These are phyloP conservation scores for Acromyrmex heyeri DNA, from an alignment of 1,140 invertebrate genomes.

Conservation along the genomic window DNA sequence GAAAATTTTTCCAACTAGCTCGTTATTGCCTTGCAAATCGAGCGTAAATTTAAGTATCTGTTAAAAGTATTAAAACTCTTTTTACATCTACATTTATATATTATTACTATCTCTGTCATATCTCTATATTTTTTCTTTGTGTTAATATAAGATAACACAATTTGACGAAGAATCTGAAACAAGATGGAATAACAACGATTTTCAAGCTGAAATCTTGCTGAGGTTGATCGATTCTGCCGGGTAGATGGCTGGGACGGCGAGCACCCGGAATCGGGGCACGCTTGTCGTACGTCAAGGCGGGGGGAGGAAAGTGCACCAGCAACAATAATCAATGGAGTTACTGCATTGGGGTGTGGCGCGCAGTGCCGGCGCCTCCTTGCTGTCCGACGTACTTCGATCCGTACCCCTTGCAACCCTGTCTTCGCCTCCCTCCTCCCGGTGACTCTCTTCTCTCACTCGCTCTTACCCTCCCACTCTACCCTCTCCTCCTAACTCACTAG, in stretches of 20 bases:
- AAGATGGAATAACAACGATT: background rate
- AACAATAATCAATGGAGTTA: conserved; percentile 85
- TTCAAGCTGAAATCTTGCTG: conserved; percentile 27
- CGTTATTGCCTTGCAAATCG: background rate
- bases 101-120: background rate
- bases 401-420: conserved; percentile 79
- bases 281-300: conserved; percentile 73
- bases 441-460: conserved; percentile 32
- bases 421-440: conserved; percentile 50
- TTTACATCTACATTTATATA: background rate
- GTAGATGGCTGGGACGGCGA: conserved; percentile 40
- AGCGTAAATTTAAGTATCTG: background rate
- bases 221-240: conserved; percentile 54
- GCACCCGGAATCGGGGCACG: conserved; percentile 67
- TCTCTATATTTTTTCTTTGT: background rate
- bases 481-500: conserved; percentile 48
- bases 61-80: background rate
- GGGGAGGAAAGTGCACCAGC: conserved; percentile 79
- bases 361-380: conserved; percentile 82
- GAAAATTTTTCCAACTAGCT: background rate
- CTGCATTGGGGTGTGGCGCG: conserved; percentile 84
- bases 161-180: background rate
- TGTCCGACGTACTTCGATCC: conserved; percentile 83
- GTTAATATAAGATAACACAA: background rate
- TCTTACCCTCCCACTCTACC: conserved; percentile 51